Conservation (phyloP, 2,797 vertebrate genomes). For the Enteromius afrohamiltoni region DNA sequence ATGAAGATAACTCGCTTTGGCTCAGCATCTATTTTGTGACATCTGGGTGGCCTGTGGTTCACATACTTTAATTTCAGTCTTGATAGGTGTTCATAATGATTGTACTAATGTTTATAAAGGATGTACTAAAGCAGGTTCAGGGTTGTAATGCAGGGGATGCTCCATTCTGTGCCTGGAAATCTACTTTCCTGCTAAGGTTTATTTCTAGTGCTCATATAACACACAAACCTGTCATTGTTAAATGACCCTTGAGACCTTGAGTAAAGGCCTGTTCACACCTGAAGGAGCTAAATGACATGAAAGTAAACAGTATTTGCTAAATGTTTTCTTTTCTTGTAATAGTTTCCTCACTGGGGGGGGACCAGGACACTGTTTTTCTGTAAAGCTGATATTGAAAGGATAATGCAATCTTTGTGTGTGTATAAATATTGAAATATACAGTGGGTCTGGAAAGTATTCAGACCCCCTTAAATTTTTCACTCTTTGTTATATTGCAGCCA, state of each 20-base stretch:
- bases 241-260: not conserved
- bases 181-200: not conserved
- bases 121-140: not conserved
- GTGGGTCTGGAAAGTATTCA: too few species aligned
- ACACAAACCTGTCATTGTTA: slow-evolving; percentile 5
- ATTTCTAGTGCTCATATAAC: slow-evolving; percentile 2
- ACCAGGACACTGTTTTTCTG: not conserved
- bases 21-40: not conserved
- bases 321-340: slow-evolving; percentile 6
- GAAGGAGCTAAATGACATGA: not conserved
- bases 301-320: not conserved
- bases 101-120: not conserved
- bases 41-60: not conserved
- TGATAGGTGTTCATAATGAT: not conserved
- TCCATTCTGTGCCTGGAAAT: not conserved
- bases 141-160: not conserved
- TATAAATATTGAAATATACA: too few species aligned
- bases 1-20: slow-evolving; percentile 13
- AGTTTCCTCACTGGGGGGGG: not conserved
- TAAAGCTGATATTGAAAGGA: not conserved
- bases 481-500: too few species aligned
- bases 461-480: too few species aligned
- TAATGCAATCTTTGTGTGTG: not conserved
- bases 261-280: slow-evolving; percentile 13
- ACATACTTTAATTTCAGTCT: not conserved